Base-by-base conservation (phyloP, 2,888 invertebrate genomes). In the Byasa hedistus region DNA sequence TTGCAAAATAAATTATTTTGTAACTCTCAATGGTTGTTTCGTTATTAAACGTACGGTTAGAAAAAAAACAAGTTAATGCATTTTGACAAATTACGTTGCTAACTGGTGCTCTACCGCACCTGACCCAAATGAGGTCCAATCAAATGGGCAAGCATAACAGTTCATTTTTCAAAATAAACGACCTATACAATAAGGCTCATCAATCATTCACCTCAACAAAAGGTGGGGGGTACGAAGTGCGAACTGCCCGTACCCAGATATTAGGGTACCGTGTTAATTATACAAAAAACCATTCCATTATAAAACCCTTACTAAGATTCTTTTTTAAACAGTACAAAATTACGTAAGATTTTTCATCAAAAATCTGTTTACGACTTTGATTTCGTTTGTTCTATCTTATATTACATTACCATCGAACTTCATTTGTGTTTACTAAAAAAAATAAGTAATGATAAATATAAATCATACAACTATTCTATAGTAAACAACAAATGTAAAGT, bases 161-260 rank as follows among this genome's bases (percentile, higher is more conserved):
- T 81, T 83, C 85, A 86, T 90, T 87, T 86, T 85, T 88, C 88
- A 89, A 83, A 85, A 76, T 78, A 84, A 85, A 85, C 78, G 85
- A 87, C 87, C 83, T 76, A 81, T 77, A 84, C 86, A 85, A 85
- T 85, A 80, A 81, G 74, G 71, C 70, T 79, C 86, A 90, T 90
- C 89, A 87, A 90, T 90, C 89, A 89, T 79, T 74, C 79, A 72
- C 73, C 70, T 70, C 73, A 81, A 86, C 87, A 87, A 88, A 86
- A 87, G 86, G 82, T 82, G n/a, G n/a, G 79, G 79, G 75, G 77
- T 78, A 83, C 82, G 84, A 82, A 84, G 85, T 80, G 82, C 63
- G 32, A 59, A 67, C 55, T 63, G 66, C 59, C 63, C 59, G 52
- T 59, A 17, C 52, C 17, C 22, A 66, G 62, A 44, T 62, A 62